phyloP scores from a whole-genome alignment of 2,113 vertebrate genomes.

The Lepus europaeus region DNA sequence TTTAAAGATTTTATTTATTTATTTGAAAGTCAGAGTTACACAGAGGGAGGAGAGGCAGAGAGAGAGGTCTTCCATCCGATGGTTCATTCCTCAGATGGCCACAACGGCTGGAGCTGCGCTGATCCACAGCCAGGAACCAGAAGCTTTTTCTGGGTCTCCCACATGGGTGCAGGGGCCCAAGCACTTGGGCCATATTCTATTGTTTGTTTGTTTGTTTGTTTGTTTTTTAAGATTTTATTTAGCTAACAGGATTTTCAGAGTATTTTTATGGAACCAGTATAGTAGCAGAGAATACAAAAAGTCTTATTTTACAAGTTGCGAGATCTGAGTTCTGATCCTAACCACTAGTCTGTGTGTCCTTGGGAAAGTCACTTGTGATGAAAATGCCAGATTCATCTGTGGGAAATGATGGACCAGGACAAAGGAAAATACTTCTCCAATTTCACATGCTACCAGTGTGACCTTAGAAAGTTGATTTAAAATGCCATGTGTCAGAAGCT shows the following conservation, averaged over 20 bases:
- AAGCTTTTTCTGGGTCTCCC: too few species aligned
- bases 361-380: neutral
- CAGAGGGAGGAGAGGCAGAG: too few species aligned
- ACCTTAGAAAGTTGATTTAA: neutral
- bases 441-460: neutral
- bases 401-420: neutral
- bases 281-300: neutral
- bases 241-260: neutral
- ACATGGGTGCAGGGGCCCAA: too few species aligned
- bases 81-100: too few species aligned
- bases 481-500: slow-evolving; percentile 6
- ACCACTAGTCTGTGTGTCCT: neutral
- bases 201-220: too few species aligned
- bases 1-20: too few species aligned
- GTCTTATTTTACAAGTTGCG: neutral
- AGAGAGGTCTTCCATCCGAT: too few species aligned
- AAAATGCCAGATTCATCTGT: neutral
- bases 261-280: neutral
- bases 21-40: too few species aligned
- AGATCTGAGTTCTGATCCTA: neutral
- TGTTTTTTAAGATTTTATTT: too few species aligned
- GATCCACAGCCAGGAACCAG: too few species aligned
- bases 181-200: too few species aligned
- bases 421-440: neutral
- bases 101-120: too few species aligned